These are phyloP conservation scores for Atherinosoma microstoma DNA, from an alignment of 2,797 vertebrate genomes.

Conservation along the genomic window DNA sequence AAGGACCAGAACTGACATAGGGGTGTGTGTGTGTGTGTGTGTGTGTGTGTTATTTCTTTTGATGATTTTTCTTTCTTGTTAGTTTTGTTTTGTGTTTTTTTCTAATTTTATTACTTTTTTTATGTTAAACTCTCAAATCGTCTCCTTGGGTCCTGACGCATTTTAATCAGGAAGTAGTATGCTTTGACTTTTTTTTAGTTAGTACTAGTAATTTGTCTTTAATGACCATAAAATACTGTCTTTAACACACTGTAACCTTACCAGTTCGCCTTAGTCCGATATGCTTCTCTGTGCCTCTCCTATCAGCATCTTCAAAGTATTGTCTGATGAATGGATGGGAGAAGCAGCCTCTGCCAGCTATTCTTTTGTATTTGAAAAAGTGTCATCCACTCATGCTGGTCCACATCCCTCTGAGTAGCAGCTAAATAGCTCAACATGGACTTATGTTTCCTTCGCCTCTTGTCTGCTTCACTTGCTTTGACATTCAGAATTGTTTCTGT, in stretches of 20 bases:
- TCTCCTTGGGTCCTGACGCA: too few species aligned
- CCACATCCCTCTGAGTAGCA: slow-evolving; percentile 37
- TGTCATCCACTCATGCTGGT: slow-evolving; percentile 39
- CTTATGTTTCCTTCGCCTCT: slow-evolving; percentile 49
- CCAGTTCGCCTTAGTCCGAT: background rate
- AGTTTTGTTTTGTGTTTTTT: too few species aligned
- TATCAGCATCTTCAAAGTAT: slow-evolving; percentile 7
- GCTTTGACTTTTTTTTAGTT: too few species aligned
- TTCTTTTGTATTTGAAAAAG: slow-evolving; percentile 20
- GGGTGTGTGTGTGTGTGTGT: too few species aligned
- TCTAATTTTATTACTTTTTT: too few species aligned
- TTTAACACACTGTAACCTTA: background rate
- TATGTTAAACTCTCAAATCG: too few species aligned
- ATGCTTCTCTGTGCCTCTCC: background rate
- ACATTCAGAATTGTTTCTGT: slow-evolving; percentile 46
- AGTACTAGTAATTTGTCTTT: too few species aligned
- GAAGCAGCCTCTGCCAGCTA: slow-evolving; percentile 30
- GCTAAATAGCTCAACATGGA: slow-evolving; percentile 54
- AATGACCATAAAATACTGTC: too few species aligned
- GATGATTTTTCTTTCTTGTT: background rate
- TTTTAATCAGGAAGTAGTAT: too few species aligned
- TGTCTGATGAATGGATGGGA: slow-evolving; percentile 18
- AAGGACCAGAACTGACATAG: too few species aligned
- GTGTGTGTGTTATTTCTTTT: too few species aligned
- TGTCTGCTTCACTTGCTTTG: slow-evolving; percentile 43